Evolutionary conservation across 2,113 vertebrate genomes (phyloP), one percentile per base, ranked within the genome.

Genomic region (Hippopotamus amphibius): DNA sequence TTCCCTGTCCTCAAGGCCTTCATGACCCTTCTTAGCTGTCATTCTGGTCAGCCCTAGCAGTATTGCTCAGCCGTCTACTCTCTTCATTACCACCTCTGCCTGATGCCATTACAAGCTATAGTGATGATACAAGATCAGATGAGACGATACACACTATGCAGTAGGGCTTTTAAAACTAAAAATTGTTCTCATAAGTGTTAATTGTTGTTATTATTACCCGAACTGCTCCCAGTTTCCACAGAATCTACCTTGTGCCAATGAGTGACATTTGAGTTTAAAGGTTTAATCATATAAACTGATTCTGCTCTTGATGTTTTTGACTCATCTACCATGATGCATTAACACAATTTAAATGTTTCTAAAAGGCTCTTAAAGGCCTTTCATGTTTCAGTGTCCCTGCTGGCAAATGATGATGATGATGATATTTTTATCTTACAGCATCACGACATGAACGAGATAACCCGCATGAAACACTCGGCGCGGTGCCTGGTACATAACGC

Each of bases 381-480:
- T 14, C 37, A 6, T 90, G 37, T 24, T 80, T 83, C 86, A 90
- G 68, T 95, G 87, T 96, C 57, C 53, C 21, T 43, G 69, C 7
- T 69, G 92, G 72, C 11, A 96, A 94, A 87, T 33, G 66, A 63
- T 86, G 46, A 57, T 63, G 26, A 92, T 65, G 12, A 6, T 48
- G 76, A 33, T 65, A 37, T 9, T 66, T 83, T 96, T 63, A 71
- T 48, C 43, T 93, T 93, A 79, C 2, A 84, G 26, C 82, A 88
- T 86, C 63, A 96, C 74, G 57, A 95, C 3, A 94, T 28, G 83
- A 21, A 61, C 71, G 84, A 83, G 50, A 92, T 24, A 59, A 85
- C 24, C 37, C 76, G 81, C 17, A 65, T 6, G 93, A 79, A 80
- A 90, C 21, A 88, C 28, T 87, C 61, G 85, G 28, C 41, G 77